Evolutionary conservation across 1,140 invertebrate species (phyloP), one percentile per base, ranked within the genome.

Genomic region (Meloidogyne hapla): DNA sequence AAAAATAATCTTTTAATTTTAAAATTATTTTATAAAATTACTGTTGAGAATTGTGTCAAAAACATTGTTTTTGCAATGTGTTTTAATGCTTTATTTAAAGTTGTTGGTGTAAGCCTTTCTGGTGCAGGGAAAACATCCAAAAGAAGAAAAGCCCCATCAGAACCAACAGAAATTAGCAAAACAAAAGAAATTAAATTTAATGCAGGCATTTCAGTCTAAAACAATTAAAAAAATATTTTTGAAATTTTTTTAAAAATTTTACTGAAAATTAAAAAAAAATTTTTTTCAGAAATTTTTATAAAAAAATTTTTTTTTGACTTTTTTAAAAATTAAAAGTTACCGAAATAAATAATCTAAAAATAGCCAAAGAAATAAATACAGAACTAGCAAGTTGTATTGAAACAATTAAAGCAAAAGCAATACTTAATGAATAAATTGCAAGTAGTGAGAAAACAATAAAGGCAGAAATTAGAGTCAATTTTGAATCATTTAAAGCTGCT

Each of bases 161-260:
- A 83, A 8, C 85, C 85, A 23, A 86, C 80, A 1, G 85, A 81
- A 63, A 86, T 81, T 9, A 86, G 62, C 42, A 86, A 76, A 28
- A 86, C 85, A 48, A 87, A 85, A 3, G 82, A 79, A 33, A 87
- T 86, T 23, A 86, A 75, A 74, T 86, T 86, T 3, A 86, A 78
- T 21, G 86, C 77, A 21, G 85, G 85, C 71, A 86, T 86, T 25
- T 87, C 86, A 21, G 69, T 45, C 13, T 74, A 84, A 64, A 85
- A 85, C 8, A 77, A 12, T 6, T 75, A 69, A 42, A 26, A 18
- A 8, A n/a, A n/a, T n/a, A 68, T 18, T 33, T 33, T 8, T 33
- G 33, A 33, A 33, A 68, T 33, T 8, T 68, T 8, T 33, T 23
- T 68, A 66, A 66, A n/a, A n/a, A n/a, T 40, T 25, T 10, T 23